A percentile compares a stretch with the other conserved stretches of the same genome.
Conservation (phyloP, 2,113 vertebrate species). For the Silurus asotus region DNA sequence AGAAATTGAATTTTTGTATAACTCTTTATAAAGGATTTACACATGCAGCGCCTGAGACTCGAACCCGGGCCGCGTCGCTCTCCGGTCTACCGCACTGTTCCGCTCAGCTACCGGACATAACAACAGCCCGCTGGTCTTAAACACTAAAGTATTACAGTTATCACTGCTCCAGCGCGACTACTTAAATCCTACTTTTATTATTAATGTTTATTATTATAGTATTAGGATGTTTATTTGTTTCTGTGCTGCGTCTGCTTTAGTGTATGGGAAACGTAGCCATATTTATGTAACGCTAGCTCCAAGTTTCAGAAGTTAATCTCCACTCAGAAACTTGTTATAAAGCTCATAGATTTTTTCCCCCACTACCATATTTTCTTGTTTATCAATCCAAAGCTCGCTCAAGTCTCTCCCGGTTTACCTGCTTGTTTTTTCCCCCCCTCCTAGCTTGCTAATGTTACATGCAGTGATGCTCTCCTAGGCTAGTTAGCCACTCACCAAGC, state of each 20-base stretch:
- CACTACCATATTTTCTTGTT: not conserved
- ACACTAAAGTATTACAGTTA: not conserved
- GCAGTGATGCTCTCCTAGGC: not conserved
- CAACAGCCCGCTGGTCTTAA: accelerated
- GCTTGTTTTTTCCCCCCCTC: not conserved
- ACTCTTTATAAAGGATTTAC: accelerated
- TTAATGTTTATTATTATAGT: not conserved
- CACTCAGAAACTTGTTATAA: not conserved
- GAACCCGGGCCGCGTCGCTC: not conserved
- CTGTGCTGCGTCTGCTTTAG: too few relatives aligned
- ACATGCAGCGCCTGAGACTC: not conserved
- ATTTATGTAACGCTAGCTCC: too few relatives aligned
- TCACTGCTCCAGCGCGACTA: not conserved
- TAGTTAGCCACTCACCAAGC: slow-evolving; percentile 48
- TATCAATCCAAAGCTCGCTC: not conserved
- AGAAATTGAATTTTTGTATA: not conserved
- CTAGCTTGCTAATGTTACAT: not conserved
- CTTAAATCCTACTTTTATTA: too few relatives aligned
- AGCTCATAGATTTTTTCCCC: too few relatives aligned
- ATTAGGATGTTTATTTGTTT: too few relatives aligned
- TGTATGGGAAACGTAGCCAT: too few relatives aligned
- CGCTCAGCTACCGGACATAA: not conserved
- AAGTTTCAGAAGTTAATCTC: too few relatives aligned
- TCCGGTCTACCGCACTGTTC: accelerated
- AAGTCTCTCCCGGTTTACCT: too few relatives aligned